Evolutionary conservation across 2,888 invertebrate species (phyloP), one percentile per base, ranked within the genome.

Genomic region (Heterodera filipjevi): DNA sequence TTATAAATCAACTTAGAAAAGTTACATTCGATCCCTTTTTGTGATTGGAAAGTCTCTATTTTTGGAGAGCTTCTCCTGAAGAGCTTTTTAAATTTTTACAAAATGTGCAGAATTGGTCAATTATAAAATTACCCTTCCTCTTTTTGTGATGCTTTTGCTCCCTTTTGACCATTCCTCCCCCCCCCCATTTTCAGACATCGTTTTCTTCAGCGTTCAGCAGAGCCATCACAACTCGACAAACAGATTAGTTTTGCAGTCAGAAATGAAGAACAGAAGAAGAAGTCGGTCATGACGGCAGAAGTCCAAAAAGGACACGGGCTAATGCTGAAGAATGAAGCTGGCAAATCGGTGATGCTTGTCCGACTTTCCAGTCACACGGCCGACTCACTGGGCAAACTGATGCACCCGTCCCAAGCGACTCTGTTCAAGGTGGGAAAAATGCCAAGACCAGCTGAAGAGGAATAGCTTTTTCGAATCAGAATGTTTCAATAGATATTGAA

Each of bases 371-470:
- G 77, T 72, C 77, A 85, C 73, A 74, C 77, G 35, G 71, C 81
- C 33, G 71, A 76, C 27, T 78, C 78, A 30, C 71, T 85, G 12
- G 84, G 84, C 27, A 84, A 83, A 73, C 35, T 83, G 32, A 73
- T 85, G 78, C 83, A 83, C 74, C 83, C 83, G 19, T 74, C 82
- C 22, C 80, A 71, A 12, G 83, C 85, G 3, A 82, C 83, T 46
- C 77, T 83, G 30, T 83, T 79, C 76, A 83, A 83, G 71, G 83
- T 85, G 33, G 27, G 39, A 39, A 39, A 6, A 39, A 10, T 39
- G 39, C 8, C 39, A 39, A 39, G 39, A n/a, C n/a, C n/a, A n/a
- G n/a, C n/a, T n/a, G n/a, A n/a, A n/a, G n/a, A n/a, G n/a, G n/a
- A n/a, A n/a, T n/a, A n/a, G n/a, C n/a, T n/a, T n/a, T n/a, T n/a